Conservation (phyloP, 30 jellyfish, hydroid and myxozoan species). For the Aurelia sp. region DNA sequence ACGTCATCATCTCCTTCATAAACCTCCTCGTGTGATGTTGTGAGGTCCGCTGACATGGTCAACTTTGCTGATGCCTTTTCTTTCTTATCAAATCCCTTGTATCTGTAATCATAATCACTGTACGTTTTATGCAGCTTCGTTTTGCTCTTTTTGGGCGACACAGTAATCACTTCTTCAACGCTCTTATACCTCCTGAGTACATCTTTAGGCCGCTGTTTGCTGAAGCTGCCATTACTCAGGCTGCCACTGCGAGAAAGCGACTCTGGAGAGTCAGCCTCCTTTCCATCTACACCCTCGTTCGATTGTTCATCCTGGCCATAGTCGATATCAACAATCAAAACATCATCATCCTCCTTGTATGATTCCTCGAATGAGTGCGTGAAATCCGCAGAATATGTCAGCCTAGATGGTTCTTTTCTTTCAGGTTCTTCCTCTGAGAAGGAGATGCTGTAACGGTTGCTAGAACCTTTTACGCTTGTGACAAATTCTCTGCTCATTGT, state of each 20-base stretch:
- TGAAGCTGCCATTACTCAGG: conserved; percentile 4
- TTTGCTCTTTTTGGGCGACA: conserved; percentile 13
- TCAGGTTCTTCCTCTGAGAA: conserved; percentile 38
- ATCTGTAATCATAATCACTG: conserved; percentile 38
- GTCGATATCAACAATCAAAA: conserved; percentile 49
- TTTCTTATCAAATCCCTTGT: conserved; percentile 23
- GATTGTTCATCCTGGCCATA: conserved; percentile 17
- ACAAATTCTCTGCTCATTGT: conserved; percentile 34
- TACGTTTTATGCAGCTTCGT: conserved; percentile 14
- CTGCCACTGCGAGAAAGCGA: conserved; percentile 32
- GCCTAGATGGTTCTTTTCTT: conserved; percentile 16
- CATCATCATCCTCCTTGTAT: conserved; percentile 38
- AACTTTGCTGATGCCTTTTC: neutral
- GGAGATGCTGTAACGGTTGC: conserved; percentile 39
- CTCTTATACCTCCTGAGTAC: conserved; percentile 46
- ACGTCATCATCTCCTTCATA: conserved; percentile 39
- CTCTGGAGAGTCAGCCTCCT: conserved; percentile 43
- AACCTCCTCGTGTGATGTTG: conserved; percentile 35
- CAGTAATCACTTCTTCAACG: conserved; percentile 45
- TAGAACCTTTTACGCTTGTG: conserved; percentile 9
- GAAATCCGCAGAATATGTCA: conserved; percentile 54
- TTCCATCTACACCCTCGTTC: conserved; percentile 4
- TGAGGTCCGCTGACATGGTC: conserved; percentile 43
- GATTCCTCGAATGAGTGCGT: conserved; percentile 56
- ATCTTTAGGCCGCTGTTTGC: conserved; percentile 37